Base-by-base conservation (phyloP, 2,888 invertebrate genomes). In the Brassicogethes aeneus region DNA sequence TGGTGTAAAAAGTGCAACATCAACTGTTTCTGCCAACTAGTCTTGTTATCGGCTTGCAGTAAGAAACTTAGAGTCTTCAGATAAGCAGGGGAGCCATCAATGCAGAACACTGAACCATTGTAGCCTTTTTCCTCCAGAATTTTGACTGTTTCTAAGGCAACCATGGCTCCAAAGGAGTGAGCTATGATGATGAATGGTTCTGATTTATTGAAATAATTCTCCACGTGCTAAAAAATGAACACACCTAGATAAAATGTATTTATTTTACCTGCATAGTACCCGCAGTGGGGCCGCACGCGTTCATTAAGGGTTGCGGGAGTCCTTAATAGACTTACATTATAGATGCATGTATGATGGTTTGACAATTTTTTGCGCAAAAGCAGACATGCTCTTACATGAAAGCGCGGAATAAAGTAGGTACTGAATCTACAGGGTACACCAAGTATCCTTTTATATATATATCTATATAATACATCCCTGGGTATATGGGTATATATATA, bases 91-190 rank as follows among this genome's bases (percentile, higher is more conserved):
- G 84, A 72, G 7, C 93, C 92, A 61, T 95, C 95, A 36, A 96
- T 72, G 10, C 90, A 74, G 54, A 84, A 70, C 1, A 87, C 54
- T 32, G 74, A 71, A 2, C 85, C 86, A 10, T 59, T 68, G 39
- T 71, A 70, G 49, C 84, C 85, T 55, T 75, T 70, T 3, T 66
- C 68, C 64, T 90, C 89, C 29, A 94, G 69, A 55, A 76, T 72
- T 5, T 77, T 69, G 2, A 81, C 84, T 43, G 94, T 69, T 61
- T 92, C 87, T 41, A 93, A 66, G 0, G 85, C 82, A 14, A 92
- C 71, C 15, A 85, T 65, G 0, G 82, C 72, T 34, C 96, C 96
- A 59, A 81, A 94, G 10, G 95, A 96, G 70, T 96, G 94, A 2
- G 87, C 93, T 10, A 85, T 75, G 1, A 96, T 61, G 43, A 77